Evolutionary conservation across 2,113 vertebrate species (phyloP), one percentile per base, ranked within the genome.

Genomic region (Perognathus longimembris): DNA sequence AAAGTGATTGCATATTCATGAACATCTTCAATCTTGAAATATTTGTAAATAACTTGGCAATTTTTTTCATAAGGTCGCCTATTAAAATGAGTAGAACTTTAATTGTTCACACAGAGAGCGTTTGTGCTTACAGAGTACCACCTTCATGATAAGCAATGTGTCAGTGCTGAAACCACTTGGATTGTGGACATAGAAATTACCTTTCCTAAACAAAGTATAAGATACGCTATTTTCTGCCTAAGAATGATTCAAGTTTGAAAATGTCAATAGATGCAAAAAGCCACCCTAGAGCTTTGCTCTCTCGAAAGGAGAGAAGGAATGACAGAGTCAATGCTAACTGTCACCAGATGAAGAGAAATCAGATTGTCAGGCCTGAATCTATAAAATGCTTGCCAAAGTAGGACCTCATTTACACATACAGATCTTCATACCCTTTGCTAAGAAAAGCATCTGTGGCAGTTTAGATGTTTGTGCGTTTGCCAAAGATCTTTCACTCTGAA

Each of bases 401-500:
- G 97, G 97, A 97, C 98, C 97, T 98, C 98, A 98, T 98, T 98
- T 98, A 96, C 98, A 98, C 98, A 97, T 98, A 98, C 98, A 97
- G 97, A 93, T 98, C 98, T 98, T 98, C 96, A 97, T 98, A 98
- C 96, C 97, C 98, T 98, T 98, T 97, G 95, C 98, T 98, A 98
- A 97, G 97, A 98, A 98, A 98, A 98, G 97, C 95, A 97, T 98
- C 96, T 98, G 98, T 97, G 98, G 97, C 97, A 98, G 97, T 98
- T 98, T 98, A 98, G 97, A 97, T 97, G 97, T 98, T 98, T 98
- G 96, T 97, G 96, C 97, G 96, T 97, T 96, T 98, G 98, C 98
- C 98, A 98, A 98, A 97, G 98, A 98, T 98, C 98, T 98, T 98
- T 98, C 98, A 98, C 98, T 98, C 98, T 97, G 98, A 98, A 98